Conservation (phyloP, 2,888 invertebrate genomes). For the Cephus runcator region DNA sequence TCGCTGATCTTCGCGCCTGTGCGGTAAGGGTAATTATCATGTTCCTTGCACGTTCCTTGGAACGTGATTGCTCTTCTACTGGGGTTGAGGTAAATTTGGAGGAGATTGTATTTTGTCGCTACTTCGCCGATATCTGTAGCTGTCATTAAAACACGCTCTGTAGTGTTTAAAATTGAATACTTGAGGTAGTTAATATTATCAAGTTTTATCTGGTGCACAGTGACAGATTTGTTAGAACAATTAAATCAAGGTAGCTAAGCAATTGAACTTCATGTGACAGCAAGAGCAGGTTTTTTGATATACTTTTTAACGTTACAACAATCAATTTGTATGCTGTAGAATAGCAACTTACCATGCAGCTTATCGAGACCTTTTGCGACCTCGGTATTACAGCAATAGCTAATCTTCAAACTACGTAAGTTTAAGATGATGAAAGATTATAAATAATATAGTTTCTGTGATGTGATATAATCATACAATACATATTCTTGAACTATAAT, state of each 20-base stretch:
- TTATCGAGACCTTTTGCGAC: conserved; percentile 12
- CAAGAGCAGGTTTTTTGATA: neutral
- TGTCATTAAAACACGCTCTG: neutral
- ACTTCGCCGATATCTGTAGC: neutral
- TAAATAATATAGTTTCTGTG: neutral
- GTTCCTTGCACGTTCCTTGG: neutral
- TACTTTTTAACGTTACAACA: neutral
- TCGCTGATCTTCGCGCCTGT: neutral
- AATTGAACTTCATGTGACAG: neutral
- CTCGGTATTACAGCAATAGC: conserved; percentile 11
- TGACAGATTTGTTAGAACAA: neutral
- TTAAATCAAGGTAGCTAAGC: neutral
- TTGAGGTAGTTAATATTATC: neutral
- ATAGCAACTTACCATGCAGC: conserved; percentile 7
- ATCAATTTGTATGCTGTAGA: neutral
- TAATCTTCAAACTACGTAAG: conserved; percentile 12
- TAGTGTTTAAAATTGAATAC: neutral
- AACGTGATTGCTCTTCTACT: neutral
- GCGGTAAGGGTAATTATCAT: neutral
- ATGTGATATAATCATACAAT: neutral
- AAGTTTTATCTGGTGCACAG: neutral
- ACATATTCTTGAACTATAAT: neutral
- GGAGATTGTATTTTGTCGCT: neutral
- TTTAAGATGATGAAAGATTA: neutral
- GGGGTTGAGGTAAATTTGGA: neutral